Conservation (phyloP, 2,797 vertebrate species). For the Clarias pachynema region DNA sequence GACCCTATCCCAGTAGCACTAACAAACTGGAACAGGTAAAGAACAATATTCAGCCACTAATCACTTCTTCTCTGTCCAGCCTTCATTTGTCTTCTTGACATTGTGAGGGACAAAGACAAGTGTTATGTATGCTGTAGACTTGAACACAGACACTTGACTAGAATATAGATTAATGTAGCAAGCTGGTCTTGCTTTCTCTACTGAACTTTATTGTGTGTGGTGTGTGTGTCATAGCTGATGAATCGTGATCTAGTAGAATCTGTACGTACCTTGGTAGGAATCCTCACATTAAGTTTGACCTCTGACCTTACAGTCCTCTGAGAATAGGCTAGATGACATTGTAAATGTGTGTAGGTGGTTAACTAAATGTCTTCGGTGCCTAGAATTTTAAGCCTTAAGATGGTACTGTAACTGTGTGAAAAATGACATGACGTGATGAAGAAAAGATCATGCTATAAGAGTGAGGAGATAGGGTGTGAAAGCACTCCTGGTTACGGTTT, state of each 20-base stretch:
- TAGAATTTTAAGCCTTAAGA: background rate
- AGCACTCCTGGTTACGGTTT: background rate
- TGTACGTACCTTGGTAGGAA: constrained; percentile 8
- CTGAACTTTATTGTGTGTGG: background rate
- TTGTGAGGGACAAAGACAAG: constrained; percentile 21
- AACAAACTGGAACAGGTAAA: constrained; percentile 86
- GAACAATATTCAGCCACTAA: background rate
- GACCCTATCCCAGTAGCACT: constrained; percentile 60
- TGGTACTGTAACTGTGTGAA: background rate
- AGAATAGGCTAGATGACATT: background rate
- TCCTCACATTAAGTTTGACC: constrained; percentile 9
- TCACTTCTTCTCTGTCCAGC: no score
- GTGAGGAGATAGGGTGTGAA: background rate
- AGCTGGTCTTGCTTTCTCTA: background rate
- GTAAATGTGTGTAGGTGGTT: background rate
- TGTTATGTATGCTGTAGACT: constrained; percentile 19
- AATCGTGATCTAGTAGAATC: constrained; percentile 4
- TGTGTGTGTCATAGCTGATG: constrained; percentile 39
- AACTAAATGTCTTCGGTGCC: background rate
- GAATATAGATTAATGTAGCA: constrained; percentile 30
- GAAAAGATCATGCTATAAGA: background rate
- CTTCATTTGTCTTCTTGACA: constrained; percentile 35
- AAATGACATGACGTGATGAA: background rate
- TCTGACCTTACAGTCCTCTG: constrained; percentile 6
- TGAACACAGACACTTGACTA: background rate